Conservation (phyloP, 2,797 vertebrate genomes). For the Ctenochaetus hawaiiensis region DNA sequence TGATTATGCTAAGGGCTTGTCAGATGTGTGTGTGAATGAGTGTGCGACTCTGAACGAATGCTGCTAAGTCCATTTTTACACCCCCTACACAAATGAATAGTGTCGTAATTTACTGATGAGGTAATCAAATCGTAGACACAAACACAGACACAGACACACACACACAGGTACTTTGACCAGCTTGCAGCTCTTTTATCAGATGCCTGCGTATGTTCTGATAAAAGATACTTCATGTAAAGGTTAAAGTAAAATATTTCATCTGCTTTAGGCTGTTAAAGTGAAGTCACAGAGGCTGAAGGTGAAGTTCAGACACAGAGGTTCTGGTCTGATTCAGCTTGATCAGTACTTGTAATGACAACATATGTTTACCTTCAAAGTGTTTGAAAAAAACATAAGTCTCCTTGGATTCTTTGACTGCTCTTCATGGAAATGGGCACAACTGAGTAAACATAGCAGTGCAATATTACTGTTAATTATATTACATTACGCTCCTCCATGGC, state of each 20-base stretch:
- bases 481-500: neutral
- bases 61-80: constrained; percentile 2
- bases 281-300: too few species aligned
- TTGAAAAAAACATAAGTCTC: neutral
- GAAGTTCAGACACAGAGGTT: too few species aligned
- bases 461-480: neutral
- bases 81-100: neutral
- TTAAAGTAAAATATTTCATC: too few species aligned
- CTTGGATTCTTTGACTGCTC: neutral
- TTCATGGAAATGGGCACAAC: neutral
- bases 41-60: neutral
- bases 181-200: too few species aligned
- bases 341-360: too few species aligned
- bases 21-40: neutral
- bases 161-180: neutral
- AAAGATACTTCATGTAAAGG: too few species aligned
- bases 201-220: too few species aligned
- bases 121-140: constrained; percentile 11
- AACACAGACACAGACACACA: neutral
- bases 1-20: too few species aligned
- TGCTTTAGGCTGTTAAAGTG: too few species aligned
- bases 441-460: neutral
- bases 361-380: too few species aligned
- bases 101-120: constrained; percentile 25
- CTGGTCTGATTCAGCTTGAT: too few species aligned